Conservation (phyloP, 2,797 vertebrate genomes). For the Aeoliscus strigatus region DNA sequence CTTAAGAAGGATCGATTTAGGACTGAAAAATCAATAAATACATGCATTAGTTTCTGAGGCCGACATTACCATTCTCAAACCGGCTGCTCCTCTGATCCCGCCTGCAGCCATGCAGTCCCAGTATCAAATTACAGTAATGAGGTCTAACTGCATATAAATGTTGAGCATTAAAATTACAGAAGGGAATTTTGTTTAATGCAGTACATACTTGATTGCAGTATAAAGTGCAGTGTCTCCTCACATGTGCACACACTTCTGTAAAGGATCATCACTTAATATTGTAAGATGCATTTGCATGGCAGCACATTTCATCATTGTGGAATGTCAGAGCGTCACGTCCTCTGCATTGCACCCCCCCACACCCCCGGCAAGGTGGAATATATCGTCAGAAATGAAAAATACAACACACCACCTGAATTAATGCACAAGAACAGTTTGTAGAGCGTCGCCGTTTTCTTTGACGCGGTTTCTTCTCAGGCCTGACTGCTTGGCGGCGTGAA, state of each 20-base stretch:
- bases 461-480: too few relatives aligned
- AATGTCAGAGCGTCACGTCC: too few relatives aligned
- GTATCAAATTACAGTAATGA: slow-evolving; percentile 83
- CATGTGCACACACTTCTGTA: too few relatives aligned
- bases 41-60: slow-evolving; percentile 75
- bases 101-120: slow-evolving; percentile 75
- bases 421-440: too few relatives aligned
- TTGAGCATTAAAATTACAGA: slow-evolving; percentile 71
- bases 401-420: slow-evolving; percentile 59
- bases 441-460: too few relatives aligned
- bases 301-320: slow-evolving; percentile 24
- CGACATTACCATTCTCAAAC: slow-evolving; percentile 74
- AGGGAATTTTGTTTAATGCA: too few relatives aligned
- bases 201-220: too few relatives aligned
- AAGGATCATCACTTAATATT: slow-evolving; percentile 17
- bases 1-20: slow-evolving; percentile 71
- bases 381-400: slow-evolving; percentile 67
- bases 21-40: slow-evolving; percentile 74
- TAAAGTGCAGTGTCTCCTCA: too few relatives aligned
- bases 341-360: too few relatives aligned
- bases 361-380: slow-evolving; percentile 59
- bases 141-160: slow-evolving; percentile 80
- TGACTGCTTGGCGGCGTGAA: too few relatives aligned
- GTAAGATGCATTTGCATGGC: slow-evolving; percentile 27
- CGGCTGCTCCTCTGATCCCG: slow-evolving; percentile 67